These are phyloP conservation scores for Python bivittatus DNA, from an alignment of 2,113 vertebrate species.

Conservation along the genomic window DNA sequence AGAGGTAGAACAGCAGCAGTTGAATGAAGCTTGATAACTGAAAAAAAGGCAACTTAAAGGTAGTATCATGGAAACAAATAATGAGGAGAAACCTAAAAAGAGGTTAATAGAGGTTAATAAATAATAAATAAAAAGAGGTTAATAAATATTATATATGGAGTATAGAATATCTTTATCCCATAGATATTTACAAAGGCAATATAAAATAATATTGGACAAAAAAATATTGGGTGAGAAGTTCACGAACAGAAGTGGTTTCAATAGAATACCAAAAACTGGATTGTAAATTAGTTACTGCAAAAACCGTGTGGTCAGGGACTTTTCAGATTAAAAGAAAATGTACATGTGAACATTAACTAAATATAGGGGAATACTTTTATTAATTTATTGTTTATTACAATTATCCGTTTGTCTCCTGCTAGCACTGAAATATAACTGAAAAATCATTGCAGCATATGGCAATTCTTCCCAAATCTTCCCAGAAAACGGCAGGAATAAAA, in stretches of 20 bases:
- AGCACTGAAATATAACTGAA: not conserved
- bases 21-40: not conserved
- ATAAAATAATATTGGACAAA: not conserved
- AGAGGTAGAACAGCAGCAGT: not conserved
- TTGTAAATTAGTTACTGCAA: not conserved
- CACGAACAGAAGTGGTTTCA: not conserved
- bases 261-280: not conserved
- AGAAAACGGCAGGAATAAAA: too few relatives aligned
- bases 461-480: too few relatives aligned
- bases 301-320: not conserved
- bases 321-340: not conserved
- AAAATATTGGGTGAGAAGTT: not conserved
- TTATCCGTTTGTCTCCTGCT: not conserved
- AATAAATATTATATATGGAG: slow-evolving; percentile 32
- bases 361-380: not conserved
- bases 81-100: not conserved
- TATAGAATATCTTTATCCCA: not conserved
- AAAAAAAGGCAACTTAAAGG: not conserved
- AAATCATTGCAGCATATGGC: too few relatives aligned
- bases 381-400: not conserved
- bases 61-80: not conserved
- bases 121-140: not conserved
- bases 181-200: not conserved
- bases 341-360: not conserved
- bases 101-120: too few relatives aligned